Evolutionary conservation across 2,113 vertebrate genomes (phyloP), one percentile per base, ranked within the genome.

Genomic region (Bucco capensis): DNA sequence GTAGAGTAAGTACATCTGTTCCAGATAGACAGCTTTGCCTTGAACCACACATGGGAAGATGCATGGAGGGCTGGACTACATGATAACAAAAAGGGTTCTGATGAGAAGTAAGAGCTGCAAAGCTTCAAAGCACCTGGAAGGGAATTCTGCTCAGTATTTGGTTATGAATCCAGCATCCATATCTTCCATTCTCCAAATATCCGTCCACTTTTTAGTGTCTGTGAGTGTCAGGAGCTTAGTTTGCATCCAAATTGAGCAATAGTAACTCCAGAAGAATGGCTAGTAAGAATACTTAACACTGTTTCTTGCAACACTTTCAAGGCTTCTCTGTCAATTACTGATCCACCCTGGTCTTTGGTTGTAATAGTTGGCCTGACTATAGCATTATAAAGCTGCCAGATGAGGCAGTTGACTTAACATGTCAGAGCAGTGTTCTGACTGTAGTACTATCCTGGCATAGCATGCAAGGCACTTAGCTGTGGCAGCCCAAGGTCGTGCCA

Each of bases 1-100:
- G 8, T n/a, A 67, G 84, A 70, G n/a, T 82, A 53, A 57, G 86
- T 78, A 24, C 2, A 4, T 65, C 71, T 70, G 49, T 80, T 85
- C 71, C 82, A 80, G 60, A 83, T 61, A 85, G 91, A 89, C 91
- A 80, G 47, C 75, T 75, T 79, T 91, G 47, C 71, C 67, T 89
- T 73, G 53, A 91, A 70, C 66, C 71, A 46, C 54, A 38, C 58
- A 61, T 53, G 62, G 74, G 62, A 92, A 44, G 61, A 19, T 62
- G n/a, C 9, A 2, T 1, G 4, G 42, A 88, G 51, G 65, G 58
- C 74, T 73, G 54, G 58, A 46, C 40, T 62, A 88, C 75, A 75
- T 66, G 69, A 46, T 70, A 46, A 73, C 18, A 40, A 70, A 66
- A 90, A 46, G 25, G 46, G 61, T 62, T 72, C 61, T 49, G 57